These are phyloP conservation scores for Cyanoderma ruficeps DNA, from an alignment of 2,113 vertebrate genomes.

Conservation along the genomic window DNA sequence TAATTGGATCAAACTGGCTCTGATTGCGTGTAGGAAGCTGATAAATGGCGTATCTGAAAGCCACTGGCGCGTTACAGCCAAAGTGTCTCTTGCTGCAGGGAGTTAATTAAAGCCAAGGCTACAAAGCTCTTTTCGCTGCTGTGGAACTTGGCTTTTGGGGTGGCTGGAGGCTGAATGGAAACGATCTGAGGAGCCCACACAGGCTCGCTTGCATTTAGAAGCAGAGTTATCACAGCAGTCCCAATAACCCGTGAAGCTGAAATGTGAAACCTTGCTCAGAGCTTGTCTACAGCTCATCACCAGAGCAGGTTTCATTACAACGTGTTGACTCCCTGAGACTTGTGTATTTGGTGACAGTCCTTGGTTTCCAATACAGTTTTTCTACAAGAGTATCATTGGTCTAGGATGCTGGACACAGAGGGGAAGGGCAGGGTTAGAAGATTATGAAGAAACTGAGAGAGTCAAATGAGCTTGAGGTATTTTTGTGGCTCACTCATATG, in stretches of 20 bases:
- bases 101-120: slow-evolving; percentile 46
- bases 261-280: not conserved
- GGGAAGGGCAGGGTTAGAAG: not conserved
- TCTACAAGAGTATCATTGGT: not conserved
- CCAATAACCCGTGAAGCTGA: not conserved
- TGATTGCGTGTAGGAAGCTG: slow-evolving; percentile 44
- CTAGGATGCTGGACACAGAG: not conserved
- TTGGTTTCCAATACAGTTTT: not conserved
- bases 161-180: not conserved
- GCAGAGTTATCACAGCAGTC: not conserved
- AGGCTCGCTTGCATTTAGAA: not conserved
- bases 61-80: not conserved
- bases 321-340: not conserved
- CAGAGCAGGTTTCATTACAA: not conserved
- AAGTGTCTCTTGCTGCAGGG: not conserved
- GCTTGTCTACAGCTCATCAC: not conserved
- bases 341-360: not conserved
- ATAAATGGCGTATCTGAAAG: slow-evolving; percentile 40
- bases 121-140: not conserved
- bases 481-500: not conserved
- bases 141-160: not conserved
- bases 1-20: slow-evolving; percentile 23
- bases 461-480: not conserved
- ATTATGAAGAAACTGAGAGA: not conserved
- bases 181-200: not conserved